Percentiles rank a stretch among this genome's conserved stretches.
Evolutionary conservation across 2,888 invertebrate genomes (phyloP).

Genomic region (Polyploca ridens): DNA sequence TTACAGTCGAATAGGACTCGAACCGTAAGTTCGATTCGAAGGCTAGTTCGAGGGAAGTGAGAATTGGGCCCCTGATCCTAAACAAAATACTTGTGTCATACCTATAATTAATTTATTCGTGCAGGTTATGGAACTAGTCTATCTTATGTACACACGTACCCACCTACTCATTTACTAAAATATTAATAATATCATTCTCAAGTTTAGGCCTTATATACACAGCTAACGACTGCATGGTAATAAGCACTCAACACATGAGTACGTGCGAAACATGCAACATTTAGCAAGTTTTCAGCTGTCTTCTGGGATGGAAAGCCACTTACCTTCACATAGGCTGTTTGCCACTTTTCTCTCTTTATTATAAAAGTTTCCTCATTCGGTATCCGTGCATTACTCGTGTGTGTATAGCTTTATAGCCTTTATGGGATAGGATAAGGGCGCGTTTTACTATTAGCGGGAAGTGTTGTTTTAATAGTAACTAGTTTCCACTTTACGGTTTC

Average conservation of each 20-base stretch:
- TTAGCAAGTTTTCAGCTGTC: slow-evolving; percentile 6
- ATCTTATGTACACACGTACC: no score
- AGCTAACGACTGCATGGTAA: not conserved
- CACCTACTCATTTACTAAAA: not conserved
- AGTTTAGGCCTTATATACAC: not conserved
- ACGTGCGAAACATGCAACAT: not conserved
- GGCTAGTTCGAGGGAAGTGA: no score
- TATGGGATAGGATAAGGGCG: slow-evolving; percentile 36
- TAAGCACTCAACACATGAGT: not conserved
- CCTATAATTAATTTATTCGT: no score
- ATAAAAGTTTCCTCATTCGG: slow-evolving; percentile 51
- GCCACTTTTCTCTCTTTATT: slow-evolving; percentile 45
- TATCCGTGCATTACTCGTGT: slow-evolving; percentile 34
- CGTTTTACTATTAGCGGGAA: slow-evolving; percentile 23
- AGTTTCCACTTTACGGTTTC: no score
- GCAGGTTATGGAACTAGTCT: no score
- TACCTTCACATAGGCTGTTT: slow-evolving; percentile 25
- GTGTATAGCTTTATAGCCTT: slow-evolving; percentile 30
- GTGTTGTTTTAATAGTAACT: not conserved
- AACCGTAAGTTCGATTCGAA: no score
- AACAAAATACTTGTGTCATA: no score
- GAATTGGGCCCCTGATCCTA: no score
- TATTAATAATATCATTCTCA: not conserved
- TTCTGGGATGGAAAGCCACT: slow-evolving; percentile 15
- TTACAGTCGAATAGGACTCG: no score